A percentile compares a stretch with the other conserved stretches of the same genome.
Conservation (phyloP, 2,797 vertebrate genomes). For the Hydrophis major region DNA sequence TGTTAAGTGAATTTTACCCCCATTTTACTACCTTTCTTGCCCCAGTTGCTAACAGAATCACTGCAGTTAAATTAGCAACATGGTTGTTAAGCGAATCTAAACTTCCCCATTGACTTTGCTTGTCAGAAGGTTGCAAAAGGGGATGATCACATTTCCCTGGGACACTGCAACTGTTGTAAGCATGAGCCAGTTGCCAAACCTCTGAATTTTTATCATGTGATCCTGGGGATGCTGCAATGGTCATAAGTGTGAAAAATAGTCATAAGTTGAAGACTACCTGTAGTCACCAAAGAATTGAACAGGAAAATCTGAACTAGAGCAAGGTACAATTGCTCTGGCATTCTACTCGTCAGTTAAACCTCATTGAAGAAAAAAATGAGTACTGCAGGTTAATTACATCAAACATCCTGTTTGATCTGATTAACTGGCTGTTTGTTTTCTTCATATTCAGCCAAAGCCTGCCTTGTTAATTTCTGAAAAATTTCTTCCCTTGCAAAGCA, state of each 20-base stretch:
- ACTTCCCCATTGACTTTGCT: neutral
- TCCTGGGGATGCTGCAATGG: no score
- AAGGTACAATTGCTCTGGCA: neutral
- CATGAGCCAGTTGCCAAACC: no score
- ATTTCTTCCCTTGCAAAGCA: neutral
- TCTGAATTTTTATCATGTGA: no score
- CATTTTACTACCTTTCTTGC: neutral
- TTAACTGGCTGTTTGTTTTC: neutral
- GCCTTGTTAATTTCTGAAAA: neutral
- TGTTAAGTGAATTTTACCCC: neutral
- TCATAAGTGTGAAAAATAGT: no score
- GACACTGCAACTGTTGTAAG: no score
- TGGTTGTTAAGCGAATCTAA: neutral
- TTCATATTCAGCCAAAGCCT: neutral
- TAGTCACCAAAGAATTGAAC: neutral
- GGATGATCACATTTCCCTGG: no score
- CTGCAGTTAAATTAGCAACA: neutral
- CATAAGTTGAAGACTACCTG: neutral
- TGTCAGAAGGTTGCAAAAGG: no score
- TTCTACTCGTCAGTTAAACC: neutral
- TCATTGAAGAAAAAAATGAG: neutral
- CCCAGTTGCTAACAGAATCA: neutral
- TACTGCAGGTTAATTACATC: neutral
- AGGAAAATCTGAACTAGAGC: neutral
- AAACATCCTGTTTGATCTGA: neutral